These are phyloP conservation scores for Pica pica DNA, from an alignment of 2,113 vertebrate genomes.

Conservation along the genomic window DNA sequence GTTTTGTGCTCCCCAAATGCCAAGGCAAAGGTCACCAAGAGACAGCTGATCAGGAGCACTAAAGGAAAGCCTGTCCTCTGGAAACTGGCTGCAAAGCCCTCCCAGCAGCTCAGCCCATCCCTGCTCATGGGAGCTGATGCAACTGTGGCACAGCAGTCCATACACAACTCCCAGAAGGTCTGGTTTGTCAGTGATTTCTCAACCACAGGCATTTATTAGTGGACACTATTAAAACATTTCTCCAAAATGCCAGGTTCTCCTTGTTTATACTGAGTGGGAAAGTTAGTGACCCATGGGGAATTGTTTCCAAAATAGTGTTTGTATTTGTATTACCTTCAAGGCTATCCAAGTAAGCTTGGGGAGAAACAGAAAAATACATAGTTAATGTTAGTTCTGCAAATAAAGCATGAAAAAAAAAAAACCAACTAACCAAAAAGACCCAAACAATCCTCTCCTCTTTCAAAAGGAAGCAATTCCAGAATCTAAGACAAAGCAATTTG, in stretches of 20 bases:
- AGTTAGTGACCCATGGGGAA: slow-evolving; percentile 47
- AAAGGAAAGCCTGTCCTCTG: neutral
- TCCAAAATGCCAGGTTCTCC: neutral
- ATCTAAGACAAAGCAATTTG: neutral
- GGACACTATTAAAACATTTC: neutral
- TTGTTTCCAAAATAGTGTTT: slow-evolving; percentile 52
- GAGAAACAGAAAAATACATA: slow-evolving; percentile 80
- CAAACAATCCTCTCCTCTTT: slow-evolving; percentile 30
- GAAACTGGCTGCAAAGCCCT: neutral
- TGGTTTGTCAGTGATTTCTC: neutral
- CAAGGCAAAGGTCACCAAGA: neutral
- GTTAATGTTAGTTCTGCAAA: slow-evolving; percentile 70
- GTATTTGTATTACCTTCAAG: slow-evolving; percentile 93
- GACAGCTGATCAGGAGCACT: neutral
- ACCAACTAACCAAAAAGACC: neutral
- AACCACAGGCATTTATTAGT: neutral
- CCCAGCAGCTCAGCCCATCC: neutral
- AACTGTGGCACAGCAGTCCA: neutral
- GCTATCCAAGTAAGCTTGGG: slow-evolving; percentile 99
- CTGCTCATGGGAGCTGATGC: neutral
- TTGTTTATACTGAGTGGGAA: neutral
- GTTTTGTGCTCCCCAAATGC: neutral
- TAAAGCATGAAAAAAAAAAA: neutral
- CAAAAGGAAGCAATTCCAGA: neutral
- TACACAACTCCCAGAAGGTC: neutral